A percentile compares a stretch with the other conserved stretches of the same genome.
phyloP scores from a whole-genome alignment of 2,888 invertebrate species.

The Chrysolina americana region DNA sequence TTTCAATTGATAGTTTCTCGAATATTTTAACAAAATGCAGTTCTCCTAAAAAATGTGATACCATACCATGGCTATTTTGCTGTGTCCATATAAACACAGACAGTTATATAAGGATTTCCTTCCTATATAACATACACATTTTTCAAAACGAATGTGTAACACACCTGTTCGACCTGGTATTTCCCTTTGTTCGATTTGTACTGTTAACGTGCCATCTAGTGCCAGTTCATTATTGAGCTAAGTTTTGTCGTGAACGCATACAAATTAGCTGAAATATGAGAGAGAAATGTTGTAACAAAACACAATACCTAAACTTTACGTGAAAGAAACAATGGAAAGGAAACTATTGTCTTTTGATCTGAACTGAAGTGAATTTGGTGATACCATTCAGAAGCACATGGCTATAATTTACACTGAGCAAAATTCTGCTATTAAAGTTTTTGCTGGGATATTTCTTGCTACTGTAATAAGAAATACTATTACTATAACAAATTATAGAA shows the following conservation, averaged over 20 bases:
- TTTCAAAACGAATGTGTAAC: not conserved
- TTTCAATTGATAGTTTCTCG: too few relatives aligned
- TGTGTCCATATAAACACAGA: too few relatives aligned
- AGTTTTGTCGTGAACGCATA: not conserved
- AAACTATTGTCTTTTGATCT: constrained; percentile 10
- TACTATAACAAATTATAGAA: too few relatives aligned
- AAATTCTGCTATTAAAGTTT: too few relatives aligned
- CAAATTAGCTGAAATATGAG: constrained; percentile 13
- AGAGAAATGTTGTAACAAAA: constrained; percentile 21
- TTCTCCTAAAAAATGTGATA: too few relatives aligned
- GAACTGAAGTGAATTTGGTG: not conserved
- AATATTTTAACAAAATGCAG: too few relatives aligned
- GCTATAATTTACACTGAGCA: not conserved
- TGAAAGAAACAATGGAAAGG: constrained; percentile 14
- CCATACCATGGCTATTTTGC: too few relatives aligned
- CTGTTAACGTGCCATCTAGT: not conserved
- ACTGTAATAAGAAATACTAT: too few relatives aligned
- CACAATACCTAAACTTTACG: constrained; percentile 24
- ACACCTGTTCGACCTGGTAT: not conserved
- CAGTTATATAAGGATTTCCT: too few relatives aligned
- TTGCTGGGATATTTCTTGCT: too few relatives aligned
- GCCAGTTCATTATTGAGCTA: constrained; percentile 10
- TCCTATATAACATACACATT: not conserved
- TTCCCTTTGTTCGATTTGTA: not conserved
- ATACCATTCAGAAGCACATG: constrained; percentile 2